Evolutionary conservation across 2,113 vertebrate genomes (phyloP), one percentile per base, ranked within the genome.

Genomic region (Heterotilapia buettikoferi): DNA sequence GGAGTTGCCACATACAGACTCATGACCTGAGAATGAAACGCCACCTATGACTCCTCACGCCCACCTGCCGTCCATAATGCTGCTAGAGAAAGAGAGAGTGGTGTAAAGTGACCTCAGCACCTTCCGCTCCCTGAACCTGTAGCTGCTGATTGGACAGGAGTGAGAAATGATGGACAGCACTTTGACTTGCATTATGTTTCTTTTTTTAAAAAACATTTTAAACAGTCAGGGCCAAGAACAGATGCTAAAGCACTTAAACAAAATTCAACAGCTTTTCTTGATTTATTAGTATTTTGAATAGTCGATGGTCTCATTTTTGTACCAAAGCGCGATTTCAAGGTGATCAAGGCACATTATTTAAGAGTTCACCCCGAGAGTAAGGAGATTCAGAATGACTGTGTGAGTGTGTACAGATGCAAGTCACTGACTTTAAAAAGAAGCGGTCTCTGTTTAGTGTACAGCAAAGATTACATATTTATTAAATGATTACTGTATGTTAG

Each of bases 281-380:
- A 40, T 85, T 86, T 50, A 47, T 73, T 53, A 84, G 6, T 87
- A 38, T 90, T 86, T 73, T 54, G 12, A 86, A 53, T 50, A 33
- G 57, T 73, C 3, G 31, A 50, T 78, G 54, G 59, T 92, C 36
- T 84, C 38, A 57, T 29, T 47, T 73, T 52, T 91, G 84, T 92
- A 92, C 95, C 90, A 89, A 93, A 91, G 92, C 31, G 18, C 83
- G 81, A 91, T 86, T 87, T 86, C 66, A 83, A 53, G 83, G 89
- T 92, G 86, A 86, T 78, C 31, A 79, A 84, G 84, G 89, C 86
- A 89, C 90, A 86, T 53, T 10, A 53, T 53, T 57, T 11, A 38
- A 82, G 8, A 29, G 88, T 80, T 90, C 63, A 59, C 86, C 80
- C 82, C 10, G 53, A 57, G 71, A 78, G 61, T 85, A 5, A 50